A percentile compares a stretch with the other conserved stretches of the same genome.
Conservation (phyloP, 2,113 vertebrate species). For the Heloderma charlesbogerti region DNA sequence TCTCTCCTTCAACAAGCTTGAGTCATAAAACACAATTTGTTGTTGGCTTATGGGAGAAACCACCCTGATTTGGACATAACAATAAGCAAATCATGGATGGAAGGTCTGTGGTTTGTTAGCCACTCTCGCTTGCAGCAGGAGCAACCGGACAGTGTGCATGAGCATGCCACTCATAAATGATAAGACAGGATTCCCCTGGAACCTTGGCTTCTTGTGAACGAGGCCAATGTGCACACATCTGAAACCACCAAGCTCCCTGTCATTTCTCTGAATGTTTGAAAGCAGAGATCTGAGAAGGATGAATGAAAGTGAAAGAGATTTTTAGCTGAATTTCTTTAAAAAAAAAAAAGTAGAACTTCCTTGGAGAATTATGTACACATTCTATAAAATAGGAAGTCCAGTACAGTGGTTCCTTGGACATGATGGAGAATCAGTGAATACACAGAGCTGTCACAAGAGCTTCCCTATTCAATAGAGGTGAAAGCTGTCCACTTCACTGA, state of each 20-base stretch:
- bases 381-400: neutral
- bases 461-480: neutral
- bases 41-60: too few species aligned
- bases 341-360: neutral
- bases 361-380: neutral
- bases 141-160: too few species aligned
- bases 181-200: too few species aligned
- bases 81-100: too few species aligned
- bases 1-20: too few species aligned
- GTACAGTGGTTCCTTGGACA: neutral
- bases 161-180: too few species aligned
- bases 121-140: too few species aligned
- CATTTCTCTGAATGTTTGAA: neutral
- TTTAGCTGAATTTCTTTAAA: neutral
- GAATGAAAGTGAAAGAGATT: neutral
- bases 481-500: too few species aligned
- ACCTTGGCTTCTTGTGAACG: too few species aligned
- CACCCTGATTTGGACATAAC: too few species aligned
- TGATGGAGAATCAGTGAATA: neutral
- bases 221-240: neutral
- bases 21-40: too few species aligned
- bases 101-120: too few species aligned
- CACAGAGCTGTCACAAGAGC: neutral
- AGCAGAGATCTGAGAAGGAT: neutral
- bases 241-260: neutral